A percentile compares a stretch with the other conserved stretches of the same genome.
Evolutionary conservation across 2,113 vertebrate genomes (phyloP).

Genomic region (Leptobrachium leishanense): DNA sequence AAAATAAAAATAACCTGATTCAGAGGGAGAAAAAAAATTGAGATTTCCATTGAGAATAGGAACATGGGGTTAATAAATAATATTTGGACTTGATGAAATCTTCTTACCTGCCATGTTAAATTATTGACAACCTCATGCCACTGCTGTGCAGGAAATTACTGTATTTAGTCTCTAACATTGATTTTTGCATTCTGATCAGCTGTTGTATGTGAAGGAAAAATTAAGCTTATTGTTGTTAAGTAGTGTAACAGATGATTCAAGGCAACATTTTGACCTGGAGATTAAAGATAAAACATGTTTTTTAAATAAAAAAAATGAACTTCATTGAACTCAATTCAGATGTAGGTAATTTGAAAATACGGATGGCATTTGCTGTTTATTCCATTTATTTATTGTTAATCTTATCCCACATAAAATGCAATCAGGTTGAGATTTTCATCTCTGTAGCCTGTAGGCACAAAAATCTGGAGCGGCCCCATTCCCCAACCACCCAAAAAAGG

Average conservation of each 20-base stretch:
- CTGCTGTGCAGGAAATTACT: conserved; percentile 35
- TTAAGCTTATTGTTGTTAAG: conserved; percentile 43
- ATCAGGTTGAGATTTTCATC: too few species aligned
- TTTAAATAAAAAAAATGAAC: not conserved
- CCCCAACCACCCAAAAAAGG: too few species aligned
- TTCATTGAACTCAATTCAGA: not conserved
- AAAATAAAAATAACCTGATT: not conserved
- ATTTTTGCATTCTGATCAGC: conserved; percentile 41
- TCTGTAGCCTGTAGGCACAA: too few species aligned
- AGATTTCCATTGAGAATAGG: conserved; percentile 6
- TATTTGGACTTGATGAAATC: conserved; percentile 35
- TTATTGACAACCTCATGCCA: not conserved
- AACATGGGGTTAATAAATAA: conserved; percentile 34
- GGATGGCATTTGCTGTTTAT: too few species aligned
- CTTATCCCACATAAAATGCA: too few species aligned
- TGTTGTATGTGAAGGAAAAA: conserved; percentile 23
- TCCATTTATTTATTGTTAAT: too few species aligned
- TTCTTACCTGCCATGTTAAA: conserved; percentile 37
- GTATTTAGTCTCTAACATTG: conserved; percentile 30
- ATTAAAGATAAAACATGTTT: not conserved
- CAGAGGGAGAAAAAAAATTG: not conserved
- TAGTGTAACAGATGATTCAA: conserved; percentile 34
- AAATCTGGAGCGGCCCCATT: too few species aligned
- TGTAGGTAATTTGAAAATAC: not conserved
- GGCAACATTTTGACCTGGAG: conserved; percentile 11